phyloP scores from a whole-genome alignment of 2,113 vertebrate species.

The Peromyscus californicus region DNA sequence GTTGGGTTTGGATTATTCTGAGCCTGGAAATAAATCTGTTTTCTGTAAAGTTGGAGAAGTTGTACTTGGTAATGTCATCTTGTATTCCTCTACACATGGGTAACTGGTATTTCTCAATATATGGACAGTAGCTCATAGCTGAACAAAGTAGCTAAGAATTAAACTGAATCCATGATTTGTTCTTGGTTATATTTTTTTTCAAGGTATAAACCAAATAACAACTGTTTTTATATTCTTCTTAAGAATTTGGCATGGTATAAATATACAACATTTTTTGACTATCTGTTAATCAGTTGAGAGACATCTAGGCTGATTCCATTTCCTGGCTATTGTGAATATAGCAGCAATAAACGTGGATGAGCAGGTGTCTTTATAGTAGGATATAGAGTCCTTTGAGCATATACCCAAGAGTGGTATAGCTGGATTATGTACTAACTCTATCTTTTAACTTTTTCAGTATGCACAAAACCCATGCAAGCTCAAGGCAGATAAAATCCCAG shows the following conservation, averaged over 20 bases:
- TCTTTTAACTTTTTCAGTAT: neutral
- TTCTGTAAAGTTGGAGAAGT: neutral
- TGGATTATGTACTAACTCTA: neutral
- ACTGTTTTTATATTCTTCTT: neutral
- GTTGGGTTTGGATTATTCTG: neutral
- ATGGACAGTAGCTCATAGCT: neutral
- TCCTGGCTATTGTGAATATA: neutral
- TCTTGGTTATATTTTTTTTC: conserved; percentile 13
- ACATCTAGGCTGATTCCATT: neutral
- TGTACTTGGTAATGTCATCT: neutral
- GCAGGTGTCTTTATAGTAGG: neutral
- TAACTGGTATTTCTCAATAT: neutral
- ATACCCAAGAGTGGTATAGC: neutral
- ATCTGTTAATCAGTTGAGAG: neutral
- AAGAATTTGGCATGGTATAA: neutral
- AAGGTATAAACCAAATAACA: neutral
- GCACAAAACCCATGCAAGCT: neutral
- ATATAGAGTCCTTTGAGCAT: neutral
- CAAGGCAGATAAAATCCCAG: neutral
- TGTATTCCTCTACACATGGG: neutral
- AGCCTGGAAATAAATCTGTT: neutral
- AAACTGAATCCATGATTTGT: neutral
- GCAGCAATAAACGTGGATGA: neutral
- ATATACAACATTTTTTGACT: neutral
- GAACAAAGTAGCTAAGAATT: neutral